phyloP scores from a whole-genome alignment of 30 jellyfish, hydroid and myxozoan species.

The Morbakka virulenta region DNA sequence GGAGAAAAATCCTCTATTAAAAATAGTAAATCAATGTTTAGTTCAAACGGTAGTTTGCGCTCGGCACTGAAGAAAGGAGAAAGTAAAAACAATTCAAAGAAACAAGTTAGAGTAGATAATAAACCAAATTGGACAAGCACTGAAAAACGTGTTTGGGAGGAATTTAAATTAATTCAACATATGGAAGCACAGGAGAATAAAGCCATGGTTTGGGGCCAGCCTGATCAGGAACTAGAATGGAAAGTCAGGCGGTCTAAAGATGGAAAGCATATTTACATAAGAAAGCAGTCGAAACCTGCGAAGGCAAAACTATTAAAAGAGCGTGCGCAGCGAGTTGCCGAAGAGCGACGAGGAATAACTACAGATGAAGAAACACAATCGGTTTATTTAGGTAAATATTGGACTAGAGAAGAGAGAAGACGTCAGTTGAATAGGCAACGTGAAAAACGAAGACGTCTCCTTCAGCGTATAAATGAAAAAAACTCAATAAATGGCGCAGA shows the following conservation, averaged over 20 bases:
- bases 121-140: constrained; percentile 89
- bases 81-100: constrained; percentile 40
- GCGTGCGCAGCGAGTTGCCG: constrained; percentile 81
- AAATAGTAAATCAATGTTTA: no score
- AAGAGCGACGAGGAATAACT: constrained; percentile 89
- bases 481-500: constrained; percentile 62
- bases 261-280: constrained; percentile 90
- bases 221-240: constrained; percentile 90
- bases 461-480: constrained; percentile 70
- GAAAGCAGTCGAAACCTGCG: constrained; percentile 70
- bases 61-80: constrained; percentile 57
- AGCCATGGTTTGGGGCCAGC: constrained; percentile 8
- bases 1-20: no score
- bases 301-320: constrained; percentile 70
- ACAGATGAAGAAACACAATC: constrained; percentile 95
- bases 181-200: constrained; percentile 84
- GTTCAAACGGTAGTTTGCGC: no score
- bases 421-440: constrained; percentile 80
- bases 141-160: constrained; percentile 97
- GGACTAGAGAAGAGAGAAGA: constrained; percentile 91
- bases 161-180: constrained; percentile 82
- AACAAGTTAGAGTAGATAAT: constrained; percentile 88
- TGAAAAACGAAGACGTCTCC: constrained; percentile 64
- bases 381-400: constrained; percentile 81
- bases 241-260: constrained; percentile 95